Evolutionary conservation across 2,888 invertebrate genomes (phyloP), one percentile per base, ranked within the genome.

Genomic region (Anthophora plumipes): DNA sequence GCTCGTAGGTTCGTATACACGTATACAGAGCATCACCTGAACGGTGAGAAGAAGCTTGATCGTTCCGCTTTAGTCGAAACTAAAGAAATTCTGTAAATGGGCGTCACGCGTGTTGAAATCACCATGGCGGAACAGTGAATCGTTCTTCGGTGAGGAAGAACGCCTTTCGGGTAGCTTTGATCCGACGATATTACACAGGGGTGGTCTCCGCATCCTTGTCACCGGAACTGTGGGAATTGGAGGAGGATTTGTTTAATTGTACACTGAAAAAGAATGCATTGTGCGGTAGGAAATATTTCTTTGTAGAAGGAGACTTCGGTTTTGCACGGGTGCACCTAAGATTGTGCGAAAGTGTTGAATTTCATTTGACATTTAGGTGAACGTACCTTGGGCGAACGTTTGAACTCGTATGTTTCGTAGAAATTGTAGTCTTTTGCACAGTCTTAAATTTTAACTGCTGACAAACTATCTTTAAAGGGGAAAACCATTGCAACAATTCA

Each of bases 31-130:
- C 31, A 31, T 31, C 31, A 3, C 57, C n/a, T 39, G 64, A 39
- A 52, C 12, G 41, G 22, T 52, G 5, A 0, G 17, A 39, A 22
- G 25, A 39, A 59, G 14, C 69, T 48, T 46, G 20, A 50, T 60
- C 50, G 48, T 50, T 59, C 48, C 69, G 50, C 50, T 69, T 59
- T 70, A 22, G 17, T 39, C 60, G 69, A 59, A 59, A 69, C 69
- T 66, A 67, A 67, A 67, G 69, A 22, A 59, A 70, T 70, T 69
- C 69, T 48, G 60, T 59, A 59, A 69, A 69, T 69, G 68, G 43
- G 14, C 68, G 48, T 69, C 59, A 69, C 68, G 48, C 59, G 22
- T 59, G 48, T 69, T 69, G 37, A 37, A 37, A 12, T 59, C 48
- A 59, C 43, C 55, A 55, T 69, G 12, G 37, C 59, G 69, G 48